A percentile compares a stretch with the other conserved stretches of the same genome.
Evolutionary conservation across 2,888 invertebrate genomes (phyloP).

Genomic region (Melieria picta): DNA sequence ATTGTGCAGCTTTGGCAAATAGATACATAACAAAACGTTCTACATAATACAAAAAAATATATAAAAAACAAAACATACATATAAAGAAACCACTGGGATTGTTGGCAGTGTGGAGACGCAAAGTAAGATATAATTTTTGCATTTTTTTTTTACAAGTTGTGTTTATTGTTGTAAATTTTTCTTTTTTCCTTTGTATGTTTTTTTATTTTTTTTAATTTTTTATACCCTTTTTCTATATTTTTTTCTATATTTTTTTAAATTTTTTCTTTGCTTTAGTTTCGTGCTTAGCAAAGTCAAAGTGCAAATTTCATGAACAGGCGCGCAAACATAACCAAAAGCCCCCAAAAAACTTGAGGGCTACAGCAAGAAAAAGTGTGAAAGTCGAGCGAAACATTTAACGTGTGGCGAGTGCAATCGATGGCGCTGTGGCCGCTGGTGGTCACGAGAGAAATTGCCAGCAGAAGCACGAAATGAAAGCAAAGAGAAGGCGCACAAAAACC

Average conservation of each 20-base stretch:
- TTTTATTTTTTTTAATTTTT: too few species aligned
- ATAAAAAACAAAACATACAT: background rate
- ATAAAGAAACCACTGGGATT: background rate
- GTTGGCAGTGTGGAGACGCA: too few species aligned
- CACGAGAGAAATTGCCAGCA: constrained; percentile 37
- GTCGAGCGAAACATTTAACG: background rate
- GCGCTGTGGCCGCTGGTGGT: constrained; percentile 16
- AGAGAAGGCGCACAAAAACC: too few species aligned
- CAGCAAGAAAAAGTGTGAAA: too few species aligned
- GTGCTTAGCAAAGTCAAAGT: constrained; percentile 7
- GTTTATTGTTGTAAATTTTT: too few species aligned
- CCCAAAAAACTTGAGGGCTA: background rate
- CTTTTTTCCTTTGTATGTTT: too few species aligned
- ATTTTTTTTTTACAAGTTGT: too few species aligned
- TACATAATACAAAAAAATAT: background rate
- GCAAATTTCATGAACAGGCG: constrained; percentile 6
- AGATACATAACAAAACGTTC: background rate
- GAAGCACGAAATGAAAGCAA: background rate
- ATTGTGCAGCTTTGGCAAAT: constrained; percentile 22
- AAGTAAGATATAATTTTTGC: too few species aligned
- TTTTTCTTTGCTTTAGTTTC: background rate
- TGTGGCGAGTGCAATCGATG: background rate
- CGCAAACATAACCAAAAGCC: background rate
- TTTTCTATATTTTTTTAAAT: too few species aligned
- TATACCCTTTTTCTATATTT: too few species aligned